These are phyloP conservation scores for Oxytorus armatus DNA, from an alignment of 2,888 invertebrate genomes.

Conservation along the genomic window DNA sequence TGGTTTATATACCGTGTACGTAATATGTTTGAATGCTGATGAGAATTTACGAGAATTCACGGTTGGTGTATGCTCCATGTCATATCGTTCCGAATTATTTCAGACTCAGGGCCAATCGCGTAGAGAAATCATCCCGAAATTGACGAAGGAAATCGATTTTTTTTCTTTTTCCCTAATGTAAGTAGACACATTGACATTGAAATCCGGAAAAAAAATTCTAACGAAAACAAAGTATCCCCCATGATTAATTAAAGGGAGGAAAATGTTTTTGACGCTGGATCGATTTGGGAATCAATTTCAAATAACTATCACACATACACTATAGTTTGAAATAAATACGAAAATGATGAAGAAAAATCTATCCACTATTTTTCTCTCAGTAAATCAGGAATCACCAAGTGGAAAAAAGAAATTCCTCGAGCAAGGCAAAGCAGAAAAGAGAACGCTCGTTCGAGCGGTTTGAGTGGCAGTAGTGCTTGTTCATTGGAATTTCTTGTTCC, in stretches of 20 bases:
- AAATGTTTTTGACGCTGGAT: too few relatives aligned
- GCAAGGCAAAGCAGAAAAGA: background rate
- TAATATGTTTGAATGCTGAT: conserved; percentile 16
- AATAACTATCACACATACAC: too few relatives aligned
- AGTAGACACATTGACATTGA: too few relatives aligned
- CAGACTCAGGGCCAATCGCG: background rate
- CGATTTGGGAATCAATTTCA: too few relatives aligned
- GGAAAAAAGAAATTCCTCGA: background rate
- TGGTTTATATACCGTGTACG: background rate
- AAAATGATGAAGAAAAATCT: background rate
- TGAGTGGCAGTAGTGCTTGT: conserved; percentile 11
- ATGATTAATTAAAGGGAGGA: too few relatives aligned
- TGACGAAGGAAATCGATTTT: background rate
- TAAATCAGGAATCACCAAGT: conserved; percentile 10
- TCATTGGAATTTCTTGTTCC: conserved; percentile 27
- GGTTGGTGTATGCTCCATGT: background rate
- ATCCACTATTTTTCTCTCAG: background rate
- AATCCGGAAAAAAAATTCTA: too few relatives aligned
- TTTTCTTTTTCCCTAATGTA: too few relatives aligned
- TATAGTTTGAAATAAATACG: too few relatives aligned
- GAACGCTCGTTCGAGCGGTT: conserved; percentile 13
- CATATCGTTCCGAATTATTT: background rate
- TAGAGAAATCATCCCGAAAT: background rate
- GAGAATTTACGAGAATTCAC: conserved; percentile 4
- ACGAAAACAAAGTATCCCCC: too few relatives aligned